Base-by-base conservation (phyloP, 2,797 vertebrate species). In the Bryconaethiops microstoma region DNA sequence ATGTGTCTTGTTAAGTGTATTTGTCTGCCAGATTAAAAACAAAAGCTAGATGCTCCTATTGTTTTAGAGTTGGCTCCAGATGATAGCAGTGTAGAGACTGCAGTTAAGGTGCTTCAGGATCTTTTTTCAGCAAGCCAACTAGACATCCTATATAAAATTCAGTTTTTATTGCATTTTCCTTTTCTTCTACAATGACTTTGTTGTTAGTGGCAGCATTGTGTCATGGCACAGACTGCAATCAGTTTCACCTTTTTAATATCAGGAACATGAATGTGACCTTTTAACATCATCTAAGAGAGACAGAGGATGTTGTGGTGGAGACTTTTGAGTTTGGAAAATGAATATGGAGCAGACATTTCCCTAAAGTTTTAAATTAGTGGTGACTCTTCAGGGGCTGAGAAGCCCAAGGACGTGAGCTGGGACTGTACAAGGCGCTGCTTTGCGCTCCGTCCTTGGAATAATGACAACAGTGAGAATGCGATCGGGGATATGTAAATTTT, bases 401-500 rank as follows among this genome's bases (percentile, higher is more conserved):
- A 78, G 42, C 8, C 52, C 82, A 84, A 84, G 85, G 79, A 86
- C 84, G 80, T 2, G 4, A 70, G 70, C 1, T 57, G 17, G 67
- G 74, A 25, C 35, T 78, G 62, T 57, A 55, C 65, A 29, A 65
- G 29, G 48, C 25, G 21, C 74, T 59, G 80, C 71, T 81, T 81
- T 77, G 73, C 76, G 45, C 25, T 42, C 39, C 21, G 77, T 69
- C 86, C 78, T 87, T 81, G 74, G 52, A 75, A 70, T 77, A 84
- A 87, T 76, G 75, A 81, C 74, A 85, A 76, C 76, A 72, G 76
- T 63, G 73, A 25, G 80, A 76, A 79, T 74, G 81, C 29, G 78
- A 84, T 83, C 68, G 75, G 81, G 79, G 76, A 83, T 82, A 80
- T 82, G 78, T 59, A 85, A 83, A 82, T 75, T 73, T 48, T 67